Percentiles rank a stretch among this genome's conserved stretches.
Evolutionary conservation across 2,113 vertebrate species (phyloP).

Genomic region (Catagonus wagneri): DNA sequence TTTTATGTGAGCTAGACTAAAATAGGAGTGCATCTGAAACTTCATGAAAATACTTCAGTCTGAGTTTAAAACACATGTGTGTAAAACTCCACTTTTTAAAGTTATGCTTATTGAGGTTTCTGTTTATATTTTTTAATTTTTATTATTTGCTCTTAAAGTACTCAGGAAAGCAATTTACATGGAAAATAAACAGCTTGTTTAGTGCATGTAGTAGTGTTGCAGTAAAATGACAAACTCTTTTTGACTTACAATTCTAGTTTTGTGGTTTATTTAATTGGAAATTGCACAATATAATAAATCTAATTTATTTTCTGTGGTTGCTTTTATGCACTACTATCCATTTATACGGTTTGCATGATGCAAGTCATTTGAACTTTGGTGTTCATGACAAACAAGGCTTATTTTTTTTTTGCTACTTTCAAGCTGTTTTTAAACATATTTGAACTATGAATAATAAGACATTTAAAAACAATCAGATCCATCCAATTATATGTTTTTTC

Average conservation of each 20-base stretch:
- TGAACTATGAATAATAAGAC: not conserved
- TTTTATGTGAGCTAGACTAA: conserved; percentile 35
- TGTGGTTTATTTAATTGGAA: conserved; percentile 54
- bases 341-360: not conserved
- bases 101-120: conserved; percentile 38
- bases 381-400: not conserved
- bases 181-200: conserved; percentile 52
- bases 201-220: not conserved
- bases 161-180: conserved; percentile 67
- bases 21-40: not conserved
- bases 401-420: not conserved
- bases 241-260: conserved; percentile 10
- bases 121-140: conserved; percentile 66
- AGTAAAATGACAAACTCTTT: conserved; percentile 19
- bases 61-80: not conserved
- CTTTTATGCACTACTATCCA: not conserved
- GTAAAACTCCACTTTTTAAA: not conserved
- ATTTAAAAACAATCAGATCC: not conserved
- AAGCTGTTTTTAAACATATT: conserved; percentile 19
- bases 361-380: not conserved
- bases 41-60: conserved; percentile 25
- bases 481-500: not conserved
- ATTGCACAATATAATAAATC: conserved; percentile 23
- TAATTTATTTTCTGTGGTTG: not conserved
- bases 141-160: conserved; percentile 15